Conservation (phyloP, 2,888 invertebrate species). For the Chrysolina haemoptera region DNA sequence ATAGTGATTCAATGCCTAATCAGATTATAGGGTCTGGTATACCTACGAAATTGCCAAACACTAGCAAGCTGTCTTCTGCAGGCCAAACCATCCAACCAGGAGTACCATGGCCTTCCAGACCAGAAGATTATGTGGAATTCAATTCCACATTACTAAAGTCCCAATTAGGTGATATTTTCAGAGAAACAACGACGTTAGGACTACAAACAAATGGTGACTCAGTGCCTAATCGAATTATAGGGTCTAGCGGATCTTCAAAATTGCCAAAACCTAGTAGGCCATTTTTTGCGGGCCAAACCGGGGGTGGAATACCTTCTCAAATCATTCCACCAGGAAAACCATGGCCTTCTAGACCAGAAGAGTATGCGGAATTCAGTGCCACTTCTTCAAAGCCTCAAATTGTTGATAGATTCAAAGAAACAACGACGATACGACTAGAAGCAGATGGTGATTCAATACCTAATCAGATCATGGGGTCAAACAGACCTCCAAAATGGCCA, state of each 20-base stretch:
- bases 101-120: no score
- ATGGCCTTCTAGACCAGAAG: slow-evolving; percentile 37
- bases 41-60: no score
- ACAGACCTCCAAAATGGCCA: no score
- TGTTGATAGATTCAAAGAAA: neutral
- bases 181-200: no score
- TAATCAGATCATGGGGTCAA: neutral
- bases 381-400: neutral
- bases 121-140: no score
- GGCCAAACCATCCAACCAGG: no score
- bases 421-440: neutral
- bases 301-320: slow-evolving; percentile 32
- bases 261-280: neutral
- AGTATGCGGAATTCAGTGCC: neutral
- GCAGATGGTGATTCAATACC: neutral
- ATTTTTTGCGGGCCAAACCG: slow-evolving; percentile 20
- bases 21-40: no score
- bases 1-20: no score
- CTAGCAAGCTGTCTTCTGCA: no score
- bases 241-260: neutral
- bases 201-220: no score
- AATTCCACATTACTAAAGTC: no score
- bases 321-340: slow-evolving; percentile 39
- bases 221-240: neutral
- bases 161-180: no score